Evolutionary conservation across 2,113 vertebrate genomes (phyloP).

Genomic region (Gorsachius goisagi): DNA sequence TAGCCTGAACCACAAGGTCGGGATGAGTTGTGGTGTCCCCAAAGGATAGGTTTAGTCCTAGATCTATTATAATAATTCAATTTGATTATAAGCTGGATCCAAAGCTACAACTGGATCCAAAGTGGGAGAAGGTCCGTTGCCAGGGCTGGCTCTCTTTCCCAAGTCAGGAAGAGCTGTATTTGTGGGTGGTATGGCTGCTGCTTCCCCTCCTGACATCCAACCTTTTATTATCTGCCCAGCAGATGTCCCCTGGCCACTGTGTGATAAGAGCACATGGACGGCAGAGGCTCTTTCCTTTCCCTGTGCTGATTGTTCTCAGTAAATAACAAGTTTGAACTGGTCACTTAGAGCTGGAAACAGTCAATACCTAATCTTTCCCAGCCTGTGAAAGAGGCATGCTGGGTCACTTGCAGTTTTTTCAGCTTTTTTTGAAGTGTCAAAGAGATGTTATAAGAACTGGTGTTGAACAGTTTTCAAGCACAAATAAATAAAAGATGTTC

Average conservation of each 20-base stretch:
- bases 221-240: neutral
- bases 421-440: neutral
- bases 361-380: constrained; percentile 50
- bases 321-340: constrained; percentile 33
- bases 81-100: neutral
- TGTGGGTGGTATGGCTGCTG: neutral
- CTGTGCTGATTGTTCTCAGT: neutral
- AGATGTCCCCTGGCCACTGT: neutral
- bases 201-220: neutral
- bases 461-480: constrained; percentile 1
- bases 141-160: neutral
- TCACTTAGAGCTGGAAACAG: constrained; percentile 6
- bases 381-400: neutral
- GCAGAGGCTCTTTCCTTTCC: neutral
- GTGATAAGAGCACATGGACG: neutral
- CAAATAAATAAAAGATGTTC: constrained; percentile 24
- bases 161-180: neutral
- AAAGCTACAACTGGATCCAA: neutral
- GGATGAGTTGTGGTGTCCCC: rapidly evolving
- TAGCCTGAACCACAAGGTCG: neutral
- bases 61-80: neutral
- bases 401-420: constrained; percentile 19
- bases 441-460: neutral
- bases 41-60: neutral
- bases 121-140: rapidly evolving